Base-by-base conservation (phyloP, 2,888 invertebrate species). In the Sisyra terminalis region DNA sequence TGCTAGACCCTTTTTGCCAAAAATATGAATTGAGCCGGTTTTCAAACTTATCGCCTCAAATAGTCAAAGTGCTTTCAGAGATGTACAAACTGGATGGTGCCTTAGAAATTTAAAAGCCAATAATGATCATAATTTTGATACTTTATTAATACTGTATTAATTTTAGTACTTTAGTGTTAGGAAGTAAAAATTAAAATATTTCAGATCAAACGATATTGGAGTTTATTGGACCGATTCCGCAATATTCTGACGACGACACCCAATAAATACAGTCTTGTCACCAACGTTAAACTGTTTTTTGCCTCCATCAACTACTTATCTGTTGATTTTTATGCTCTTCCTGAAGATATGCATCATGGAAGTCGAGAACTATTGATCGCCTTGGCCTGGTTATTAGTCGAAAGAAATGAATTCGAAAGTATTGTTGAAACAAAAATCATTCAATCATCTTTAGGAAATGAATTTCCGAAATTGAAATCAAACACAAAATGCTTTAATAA, bases 301-400 rank as follows among this genome's bases (percentile, higher is more conserved):
- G 37, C 37, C 7, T 6, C 11, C 8, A 18, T 17, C 11, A 37
- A 37, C 11, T 37, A 37, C 15, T n/a, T 17, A n/a, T 37, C 15
- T 9, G 18, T 37, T 2, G 37, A 37, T 17, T 60, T 64, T 47
- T 64, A 60, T 47, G 48, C 52, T 3, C 48, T 59, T 6, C 50
- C 55, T 10, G 44, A 48, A 44, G 44, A 49, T 47, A 46, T 49
- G 50, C 40, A 48, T 34, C 46, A 36, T 34, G 49, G 52, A 29
- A 59, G 51, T 45, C 53, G 58, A 45, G 55, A 57, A 45, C 50
- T 61, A 34, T 50, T 64, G 37, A 43, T 64, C 36, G 60, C 62
- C 8, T 48, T 64, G 16, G 53, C 55, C 13, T 64, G 59, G 58
- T 43, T 64, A 10, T 42, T 64, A 15, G 52, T 54, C 35, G 53